Base-by-base conservation (phyloP, 2,888 invertebrate genomes). In the Falcaria lacertinaria region DNA sequence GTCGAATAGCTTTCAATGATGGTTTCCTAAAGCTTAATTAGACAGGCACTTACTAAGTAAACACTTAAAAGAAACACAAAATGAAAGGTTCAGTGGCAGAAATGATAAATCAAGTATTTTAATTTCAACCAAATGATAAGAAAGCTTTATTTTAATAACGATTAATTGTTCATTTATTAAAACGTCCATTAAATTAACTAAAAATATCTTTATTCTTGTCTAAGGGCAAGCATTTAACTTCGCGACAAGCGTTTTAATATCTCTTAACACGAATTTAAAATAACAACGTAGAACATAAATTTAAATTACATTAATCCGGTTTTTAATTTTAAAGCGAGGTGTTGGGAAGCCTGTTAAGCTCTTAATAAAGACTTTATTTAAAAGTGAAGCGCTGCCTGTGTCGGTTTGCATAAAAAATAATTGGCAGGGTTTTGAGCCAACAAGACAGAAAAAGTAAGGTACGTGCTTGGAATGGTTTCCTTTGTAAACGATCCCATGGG, bases 301-400 rank as follows among this genome's bases (percentile, higher is more conserved):
- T 44, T 39, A 47, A 44, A 53, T 45, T 48, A 42, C 54, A 63
- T 49, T 60, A 47, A 60, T 52, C 59, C 49, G 42, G 41, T 45
- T 52, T 52, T 39, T 45, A 48, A 54, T 50, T 50, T 45, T 42
- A 52, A 57, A 59, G 60, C 52, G 59, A 55, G 44, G 54, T 54
- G 46, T 50, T 50, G 39, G 41, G 51, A 47, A 48, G 43, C 48
- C 42, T 45, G 52, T 57, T 50, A 49, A 54, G 50, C 52, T 50
- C 52, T 53, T 55, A 54, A 54, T 63, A 60, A 59, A 47, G 49
- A 50, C 47, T 60, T 49, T 45, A 45, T 47, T 52, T 47, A 51
- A 56, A 25, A 22, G 48, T 45, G 44, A 44, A 42, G 44, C 47
- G 46, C 19, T 43, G 43, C 44, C 45, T 46, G 46, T 56, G 41